These are phyloP conservation scores for Apostichopus californicus DNA, from an alignment of 35 echinoderm and acorn worm genomes.

Conservation along the genomic window DNA sequence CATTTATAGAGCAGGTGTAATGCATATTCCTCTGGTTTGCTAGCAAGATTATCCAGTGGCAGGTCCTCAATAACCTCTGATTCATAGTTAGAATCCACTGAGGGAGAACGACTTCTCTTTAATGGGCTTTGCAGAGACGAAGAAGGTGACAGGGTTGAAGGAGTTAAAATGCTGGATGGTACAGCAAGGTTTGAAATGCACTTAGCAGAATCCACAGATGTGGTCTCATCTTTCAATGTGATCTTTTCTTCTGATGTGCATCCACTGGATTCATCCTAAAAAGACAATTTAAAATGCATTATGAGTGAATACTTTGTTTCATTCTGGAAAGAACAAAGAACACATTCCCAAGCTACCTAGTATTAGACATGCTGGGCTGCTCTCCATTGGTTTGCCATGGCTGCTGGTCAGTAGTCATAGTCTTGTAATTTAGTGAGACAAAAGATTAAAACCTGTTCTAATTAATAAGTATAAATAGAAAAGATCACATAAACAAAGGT, in stretches of 20 bases:
- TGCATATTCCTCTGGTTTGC: constrained; percentile 21
- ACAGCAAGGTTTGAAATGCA: not conserved
- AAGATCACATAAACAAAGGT: too few species aligned
- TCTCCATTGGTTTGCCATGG: too few species aligned
- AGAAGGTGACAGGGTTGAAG: not conserved
- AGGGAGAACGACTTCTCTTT: constrained; percentile 13
- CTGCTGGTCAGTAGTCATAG: too few species aligned
- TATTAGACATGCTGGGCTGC: not conserved
- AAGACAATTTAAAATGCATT: not conserved
- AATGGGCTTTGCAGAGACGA: not conserved
- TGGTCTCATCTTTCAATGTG: too few species aligned
- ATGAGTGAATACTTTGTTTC: not conserved
- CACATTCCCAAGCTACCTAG: not conserved
- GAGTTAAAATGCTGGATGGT: not conserved
- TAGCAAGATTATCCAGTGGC: not conserved
- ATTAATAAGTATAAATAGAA: too few species aligned
- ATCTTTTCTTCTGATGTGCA: not conserved
- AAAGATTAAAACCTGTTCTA: too few species aligned
- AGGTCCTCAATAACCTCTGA: constrained; percentile 2
- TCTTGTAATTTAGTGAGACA: too few species aligned
- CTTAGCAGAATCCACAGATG: not conserved
- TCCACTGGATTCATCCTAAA: not conserved
- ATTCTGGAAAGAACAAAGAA: not conserved
- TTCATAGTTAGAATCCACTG: constrained; percentile 13
- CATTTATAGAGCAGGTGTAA: constrained; percentile 36